phyloP scores from a whole-genome alignment of 2,888 invertebrate genomes.

The Parnassius mnemosyne region DNA sequence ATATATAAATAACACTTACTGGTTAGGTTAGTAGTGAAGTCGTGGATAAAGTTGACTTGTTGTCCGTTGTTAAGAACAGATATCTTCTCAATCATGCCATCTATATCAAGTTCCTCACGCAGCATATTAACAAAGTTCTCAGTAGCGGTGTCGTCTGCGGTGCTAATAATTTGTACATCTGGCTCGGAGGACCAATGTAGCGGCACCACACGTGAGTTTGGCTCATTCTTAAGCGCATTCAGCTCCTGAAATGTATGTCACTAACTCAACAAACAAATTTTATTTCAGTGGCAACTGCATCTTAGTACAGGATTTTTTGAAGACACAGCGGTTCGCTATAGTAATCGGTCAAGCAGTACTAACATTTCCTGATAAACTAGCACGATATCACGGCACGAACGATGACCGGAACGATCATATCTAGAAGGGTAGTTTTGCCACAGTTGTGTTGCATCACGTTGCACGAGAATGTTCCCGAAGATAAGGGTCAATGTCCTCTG shows the following conservation, averaged over 20 bases:
- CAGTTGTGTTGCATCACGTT: no score
- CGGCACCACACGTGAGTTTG: slow-evolving; percentile 41
- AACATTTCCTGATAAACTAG: no score
- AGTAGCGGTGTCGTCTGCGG: slow-evolving; percentile 39
- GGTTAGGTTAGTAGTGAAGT: slow-evolving; percentile 88
- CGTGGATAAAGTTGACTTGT: slow-evolving; percentile 93
- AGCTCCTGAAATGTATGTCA: slow-evolving; percentile 4
- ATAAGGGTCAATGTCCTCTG: no score
- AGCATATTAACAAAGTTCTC: slow-evolving; percentile 73
- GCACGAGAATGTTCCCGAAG: no score
- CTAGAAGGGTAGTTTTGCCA: no score
- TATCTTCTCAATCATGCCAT: slow-evolving; percentile 89
- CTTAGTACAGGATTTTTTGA: no score
- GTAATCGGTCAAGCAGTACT: no score
- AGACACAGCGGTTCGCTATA: no score
- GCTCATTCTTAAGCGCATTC: slow-evolving; percentile 35
- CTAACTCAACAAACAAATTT: no score
- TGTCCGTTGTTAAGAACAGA: slow-evolving; percentile 92
- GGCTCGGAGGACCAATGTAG: slow-evolving; percentile 39
- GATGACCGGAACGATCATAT: no score
- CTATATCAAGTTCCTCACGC: slow-evolving; percentile 91
- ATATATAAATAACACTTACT: slow-evolving; percentile 50
- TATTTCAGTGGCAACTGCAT: no score
- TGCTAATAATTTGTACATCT: slow-evolving; percentile 46
- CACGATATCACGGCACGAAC: no score